Conservation (phyloP, 2,113 vertebrate genomes). For the Dermatemys mawii region DNA sequence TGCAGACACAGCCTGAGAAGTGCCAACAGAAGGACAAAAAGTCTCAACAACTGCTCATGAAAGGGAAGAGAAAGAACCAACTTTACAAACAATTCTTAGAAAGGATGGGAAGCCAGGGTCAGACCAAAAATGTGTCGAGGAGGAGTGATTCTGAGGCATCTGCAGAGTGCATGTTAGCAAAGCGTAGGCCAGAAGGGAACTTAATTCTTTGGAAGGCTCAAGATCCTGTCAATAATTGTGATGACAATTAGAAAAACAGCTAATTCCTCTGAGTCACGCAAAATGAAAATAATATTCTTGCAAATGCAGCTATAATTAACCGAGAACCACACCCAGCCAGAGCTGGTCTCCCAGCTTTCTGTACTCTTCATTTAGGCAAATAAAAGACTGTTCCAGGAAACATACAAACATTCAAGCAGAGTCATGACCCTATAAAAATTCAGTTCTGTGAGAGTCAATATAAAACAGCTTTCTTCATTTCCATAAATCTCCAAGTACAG, state of each 20-base stretch:
- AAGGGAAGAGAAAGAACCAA: neutral
- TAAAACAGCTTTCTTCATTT: conserved; percentile 68
- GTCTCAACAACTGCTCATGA: neutral
- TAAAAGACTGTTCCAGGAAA: conserved; percentile 59
- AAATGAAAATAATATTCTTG: conserved; percentile 21
- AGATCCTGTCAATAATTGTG: neutral
- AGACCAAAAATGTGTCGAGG: neutral
- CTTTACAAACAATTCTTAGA: neutral
- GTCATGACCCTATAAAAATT: conserved; percentile 70
- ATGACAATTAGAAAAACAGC: neutral
- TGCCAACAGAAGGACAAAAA: conserved; percentile 2
- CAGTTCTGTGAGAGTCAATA: conserved; percentile 67
- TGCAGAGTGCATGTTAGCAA: rapidly evolving
- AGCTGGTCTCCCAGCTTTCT: conserved; percentile 43
- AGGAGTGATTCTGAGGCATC: neutral
- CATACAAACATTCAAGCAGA: conserved; percentile 49
- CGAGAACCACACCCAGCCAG: conserved; percentile 42
- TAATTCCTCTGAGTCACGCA: neutral
- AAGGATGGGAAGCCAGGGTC: neutral
- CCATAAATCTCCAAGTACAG: conserved; percentile 49
- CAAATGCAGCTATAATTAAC: conserved; percentile 61
- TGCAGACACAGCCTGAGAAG: neutral
- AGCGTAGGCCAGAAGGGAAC: neutral
- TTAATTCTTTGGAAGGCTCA: neutral
- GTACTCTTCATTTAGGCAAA: conserved; percentile 63